These are phyloP conservation scores for Gymnarchus niloticus DNA, from an alignment of 2,113 vertebrate species.

Conservation along the genomic window DNA sequence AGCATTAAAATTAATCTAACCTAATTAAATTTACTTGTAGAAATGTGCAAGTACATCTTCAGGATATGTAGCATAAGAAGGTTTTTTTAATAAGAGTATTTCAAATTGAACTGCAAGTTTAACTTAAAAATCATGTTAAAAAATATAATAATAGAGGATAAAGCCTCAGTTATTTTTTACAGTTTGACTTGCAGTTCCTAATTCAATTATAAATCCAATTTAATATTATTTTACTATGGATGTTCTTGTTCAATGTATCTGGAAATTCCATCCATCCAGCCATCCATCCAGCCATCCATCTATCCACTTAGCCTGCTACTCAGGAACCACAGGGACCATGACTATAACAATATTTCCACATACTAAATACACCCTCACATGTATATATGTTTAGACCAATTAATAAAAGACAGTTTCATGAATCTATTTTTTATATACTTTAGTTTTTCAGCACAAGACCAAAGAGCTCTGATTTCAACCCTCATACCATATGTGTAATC, in stretches of 20 bases:
- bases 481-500: neutral
- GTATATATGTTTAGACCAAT: neutral
- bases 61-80: neutral
- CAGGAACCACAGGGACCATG: too few species aligned
- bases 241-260: neutral
- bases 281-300: neutral
- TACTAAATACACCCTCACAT: neutral
- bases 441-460: neutral
- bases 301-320: too few species aligned
- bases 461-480: neutral
- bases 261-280: neutral
- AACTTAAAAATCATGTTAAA: neutral
- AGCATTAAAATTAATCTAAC: slow-evolving; percentile 1
- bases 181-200: neutral
- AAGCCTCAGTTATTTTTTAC: neutral
- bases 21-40: neutral
- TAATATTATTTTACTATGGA: neutral
- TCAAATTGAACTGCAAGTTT: neutral
- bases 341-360: too few species aligned
- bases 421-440: neutral
- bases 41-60: neutral
- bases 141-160: neutral
- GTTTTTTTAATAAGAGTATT: neutral
- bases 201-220: neutral
- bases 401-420: neutral